phyloP scores from a whole-genome alignment of 2,888 invertebrate species.

The Kryphioiulus occultus region DNA sequence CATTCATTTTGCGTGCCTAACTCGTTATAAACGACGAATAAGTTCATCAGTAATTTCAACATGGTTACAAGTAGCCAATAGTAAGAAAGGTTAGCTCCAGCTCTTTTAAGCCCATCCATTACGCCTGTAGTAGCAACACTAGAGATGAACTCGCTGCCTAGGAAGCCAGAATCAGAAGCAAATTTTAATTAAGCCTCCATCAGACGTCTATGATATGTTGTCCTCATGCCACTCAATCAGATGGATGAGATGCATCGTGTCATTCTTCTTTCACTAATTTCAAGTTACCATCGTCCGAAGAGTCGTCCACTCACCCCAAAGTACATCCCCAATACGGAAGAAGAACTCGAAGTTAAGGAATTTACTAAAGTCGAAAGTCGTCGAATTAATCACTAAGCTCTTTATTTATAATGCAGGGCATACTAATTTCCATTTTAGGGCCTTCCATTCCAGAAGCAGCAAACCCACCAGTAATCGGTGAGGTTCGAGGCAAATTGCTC shows the following conservation, averaged over 20 bases:
- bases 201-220: neutral
- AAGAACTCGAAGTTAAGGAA: neutral
- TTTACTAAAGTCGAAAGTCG: neutral
- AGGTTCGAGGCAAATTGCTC: neutral
- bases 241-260: constrained; percentile 4
- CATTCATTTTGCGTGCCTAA: neutral
- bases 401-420: neutral
- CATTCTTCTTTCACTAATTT: constrained; percentile 11
- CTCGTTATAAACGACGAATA: neutral
- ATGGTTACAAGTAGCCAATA: neutral
- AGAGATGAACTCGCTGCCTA: neutral
- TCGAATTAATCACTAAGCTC: neutral
- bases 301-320: constrained; percentile 19
- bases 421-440: constrained; percentile 17
- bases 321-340: neutral
- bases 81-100: neutral
- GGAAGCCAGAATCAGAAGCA: neutral
- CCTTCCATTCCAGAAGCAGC: neutral
- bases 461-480: neutral
- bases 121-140: too few relatives aligned
- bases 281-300: neutral
- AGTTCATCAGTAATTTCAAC: too few relatives aligned
- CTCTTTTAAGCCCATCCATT: neutral
- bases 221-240: neutral
- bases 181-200: constrained; percentile 20